Evolutionary conservation across 1,140 invertebrate genomes (phyloP).

Genomic region (Physella acuta): DNA sequence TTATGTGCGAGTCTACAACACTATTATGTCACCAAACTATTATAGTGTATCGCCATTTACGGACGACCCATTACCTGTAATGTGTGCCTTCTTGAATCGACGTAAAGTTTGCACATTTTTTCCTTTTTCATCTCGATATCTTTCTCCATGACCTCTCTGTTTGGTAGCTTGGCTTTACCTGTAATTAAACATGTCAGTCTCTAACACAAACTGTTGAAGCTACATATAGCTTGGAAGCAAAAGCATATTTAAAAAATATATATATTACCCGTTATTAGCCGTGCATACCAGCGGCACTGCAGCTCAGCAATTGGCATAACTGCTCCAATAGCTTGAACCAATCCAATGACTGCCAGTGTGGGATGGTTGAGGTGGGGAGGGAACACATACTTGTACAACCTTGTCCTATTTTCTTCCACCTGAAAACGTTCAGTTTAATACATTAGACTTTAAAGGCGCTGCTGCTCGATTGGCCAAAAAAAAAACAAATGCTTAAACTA

Average conservation of each 20-base stretch:
- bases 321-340: slow-evolving; percentile 65
- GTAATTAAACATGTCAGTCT: too few species aligned
- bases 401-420: slow-evolving; percentile 54
- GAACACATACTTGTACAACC: slow-evolving; percentile 64
- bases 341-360: slow-evolving; percentile 63
- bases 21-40: too few species aligned
- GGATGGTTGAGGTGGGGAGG: slow-evolving; percentile 55
- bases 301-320: slow-evolving; percentile 64
- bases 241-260: too few species aligned
- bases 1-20: too few species aligned
- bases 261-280: slow-evolving; percentile 45
- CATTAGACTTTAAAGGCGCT: not conserved
- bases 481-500: not conserved
- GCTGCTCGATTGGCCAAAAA: not conserved
- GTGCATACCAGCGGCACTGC: slow-evolving; percentile 60
- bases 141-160: slow-evolving; percentile 43
- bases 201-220: too few species aligned
- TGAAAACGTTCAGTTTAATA: not conserved
- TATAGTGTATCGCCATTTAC: too few species aligned
- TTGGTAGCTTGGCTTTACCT: slow-evolving; percentile 43
- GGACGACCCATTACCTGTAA: too few species aligned
- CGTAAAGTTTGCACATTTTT: slow-evolving; percentile 47
- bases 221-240: too few species aligned
- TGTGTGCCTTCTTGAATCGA: slow-evolving; percentile 56
- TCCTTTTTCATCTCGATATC: slow-evolving; percentile 56